Conservation (phyloP, 2,888 invertebrate genomes). For the Pristionchus japonicus region DNA sequence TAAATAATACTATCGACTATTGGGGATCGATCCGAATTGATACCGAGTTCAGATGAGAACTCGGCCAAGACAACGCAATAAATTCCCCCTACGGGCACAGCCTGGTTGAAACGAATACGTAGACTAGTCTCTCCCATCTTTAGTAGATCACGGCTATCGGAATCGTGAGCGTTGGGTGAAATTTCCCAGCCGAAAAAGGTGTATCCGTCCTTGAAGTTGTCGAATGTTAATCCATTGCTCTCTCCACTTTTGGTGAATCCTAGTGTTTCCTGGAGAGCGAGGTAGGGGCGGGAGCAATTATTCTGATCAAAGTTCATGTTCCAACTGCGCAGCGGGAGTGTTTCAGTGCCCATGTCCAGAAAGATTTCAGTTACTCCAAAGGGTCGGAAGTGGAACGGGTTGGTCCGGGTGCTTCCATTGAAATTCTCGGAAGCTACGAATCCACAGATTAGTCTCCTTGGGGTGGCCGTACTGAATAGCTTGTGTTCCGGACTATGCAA, state of each 20-base stretch:
- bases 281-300: neutral
- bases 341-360: neutral
- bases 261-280: neutral
- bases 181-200: neutral
- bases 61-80: neutral
- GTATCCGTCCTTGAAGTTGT: neutral
- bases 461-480: neutral
- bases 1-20: neutral
- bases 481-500: neutral
- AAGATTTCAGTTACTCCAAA: neutral
- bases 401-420: neutral
- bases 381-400: neutral
- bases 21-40: neutral
- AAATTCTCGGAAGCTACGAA: neutral
- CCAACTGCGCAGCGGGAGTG: neutral
- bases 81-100: neutral
- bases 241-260: neutral
- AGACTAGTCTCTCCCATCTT: neutral
- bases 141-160: neutral
- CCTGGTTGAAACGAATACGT: neutral
- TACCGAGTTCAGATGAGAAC: neutral
- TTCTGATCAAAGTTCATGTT: neutral
- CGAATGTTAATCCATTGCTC: neutral
- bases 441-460: neutral
- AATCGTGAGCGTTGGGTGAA: neutral